phyloP scores from a whole-genome alignment of 2,113 vertebrate species.

The Alaudala cheleensis region DNA sequence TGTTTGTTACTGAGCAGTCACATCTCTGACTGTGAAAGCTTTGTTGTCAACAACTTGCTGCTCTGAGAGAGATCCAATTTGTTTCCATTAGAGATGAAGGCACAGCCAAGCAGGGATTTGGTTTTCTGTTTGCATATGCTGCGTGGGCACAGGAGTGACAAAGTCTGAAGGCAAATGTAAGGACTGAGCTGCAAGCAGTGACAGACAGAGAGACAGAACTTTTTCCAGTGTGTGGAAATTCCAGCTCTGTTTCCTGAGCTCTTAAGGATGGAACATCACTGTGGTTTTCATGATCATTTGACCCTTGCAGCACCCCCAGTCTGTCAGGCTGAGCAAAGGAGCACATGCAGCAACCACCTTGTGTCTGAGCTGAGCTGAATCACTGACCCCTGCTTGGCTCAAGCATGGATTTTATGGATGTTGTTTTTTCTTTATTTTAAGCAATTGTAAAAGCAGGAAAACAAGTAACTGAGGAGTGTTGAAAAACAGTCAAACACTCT shows the following conservation, averaged over 20 bases:
- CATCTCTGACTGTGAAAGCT: background rate
- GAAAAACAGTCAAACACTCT: background rate
- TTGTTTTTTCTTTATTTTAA: background rate
- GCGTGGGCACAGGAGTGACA: background rate
- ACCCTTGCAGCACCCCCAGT: background rate
- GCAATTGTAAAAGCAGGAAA: background rate
- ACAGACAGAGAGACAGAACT: background rate
- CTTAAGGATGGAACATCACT: accelerated
- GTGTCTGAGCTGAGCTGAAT: background rate
- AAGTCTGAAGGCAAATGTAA: background rate
- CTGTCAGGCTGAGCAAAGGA: background rate
- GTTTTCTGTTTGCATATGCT: background rate
- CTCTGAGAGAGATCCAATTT: background rate
- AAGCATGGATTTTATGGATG: background rate
- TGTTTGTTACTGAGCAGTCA: background rate
- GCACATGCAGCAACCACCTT: background rate
- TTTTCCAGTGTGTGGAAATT: background rate
- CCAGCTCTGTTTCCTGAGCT: background rate
- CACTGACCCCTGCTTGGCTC: background rate
- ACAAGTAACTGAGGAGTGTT: background rate
- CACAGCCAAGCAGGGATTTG: background rate
- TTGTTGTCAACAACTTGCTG: background rate
- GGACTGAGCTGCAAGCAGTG: background rate
- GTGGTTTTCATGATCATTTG: background rate
- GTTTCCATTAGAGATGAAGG: background rate